These are phyloP conservation scores for Calliopsis andreniformis DNA, from an alignment of 1,140 invertebrate genomes.

Conservation along the genomic window DNA sequence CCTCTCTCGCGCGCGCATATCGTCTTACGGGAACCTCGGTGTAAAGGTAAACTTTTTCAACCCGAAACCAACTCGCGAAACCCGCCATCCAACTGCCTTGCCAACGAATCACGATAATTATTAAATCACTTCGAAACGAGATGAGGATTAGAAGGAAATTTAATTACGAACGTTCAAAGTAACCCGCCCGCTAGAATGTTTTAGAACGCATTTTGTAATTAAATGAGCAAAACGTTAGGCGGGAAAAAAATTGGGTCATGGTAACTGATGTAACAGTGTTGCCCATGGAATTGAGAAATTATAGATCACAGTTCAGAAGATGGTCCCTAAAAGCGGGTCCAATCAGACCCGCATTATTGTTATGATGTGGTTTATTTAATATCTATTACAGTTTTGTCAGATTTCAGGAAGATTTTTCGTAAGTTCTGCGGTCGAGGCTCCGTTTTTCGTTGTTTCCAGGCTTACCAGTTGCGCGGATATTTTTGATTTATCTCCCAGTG, in stretches of 20 bases:
- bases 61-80: background rate
- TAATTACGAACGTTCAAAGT: background rate
- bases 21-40: slow-evolving; percentile 54
- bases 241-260: background rate
- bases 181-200: background rate
- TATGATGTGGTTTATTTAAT: too few species aligned
- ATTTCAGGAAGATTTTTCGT: too few species aligned
- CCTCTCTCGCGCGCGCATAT: slow-evolving; percentile 37
- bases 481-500: slow-evolving; percentile 20
- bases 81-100: background rate
- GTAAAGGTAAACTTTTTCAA: slow-evolving; percentile 29
- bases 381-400: too few species aligned
- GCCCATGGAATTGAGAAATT: background rate
- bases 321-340: too few species aligned
- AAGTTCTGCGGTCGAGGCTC: background rate
- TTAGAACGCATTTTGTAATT: slow-evolving; percentile 2
- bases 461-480: slow-evolving; percentile 2
- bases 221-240: background rate
- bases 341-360: too few species aligned
- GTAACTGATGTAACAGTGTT: background rate
- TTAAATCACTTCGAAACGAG: slow-evolving; percentile 27
- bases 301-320: too few species aligned
- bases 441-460: background rate
- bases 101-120: slow-evolving; percentile 1
- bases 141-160: slow-evolving; percentile 19